These are phyloP conservation scores for Acholoe squamosa DNA, from an alignment of 2,888 invertebrate genomes.

Conservation along the genomic window DNA sequence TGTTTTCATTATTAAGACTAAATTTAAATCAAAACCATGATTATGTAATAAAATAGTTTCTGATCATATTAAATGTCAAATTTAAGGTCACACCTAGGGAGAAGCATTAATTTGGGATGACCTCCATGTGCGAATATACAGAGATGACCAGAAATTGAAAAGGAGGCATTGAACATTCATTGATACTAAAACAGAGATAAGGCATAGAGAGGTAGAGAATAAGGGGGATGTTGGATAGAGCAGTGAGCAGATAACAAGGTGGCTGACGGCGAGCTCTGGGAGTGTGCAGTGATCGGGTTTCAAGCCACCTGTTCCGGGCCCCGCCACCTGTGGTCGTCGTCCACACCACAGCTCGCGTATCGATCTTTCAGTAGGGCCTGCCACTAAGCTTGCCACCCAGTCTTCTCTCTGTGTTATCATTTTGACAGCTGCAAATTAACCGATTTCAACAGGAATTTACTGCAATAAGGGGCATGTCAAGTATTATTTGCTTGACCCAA, in stretches of 20 bases:
- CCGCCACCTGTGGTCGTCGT: constrained; percentile 45
- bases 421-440: too few species aligned
- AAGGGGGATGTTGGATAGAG: not conserved
- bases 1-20: too few species aligned
- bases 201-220: not conserved
- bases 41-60: too few species aligned
- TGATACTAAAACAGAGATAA: not conserved
- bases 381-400: not conserved
- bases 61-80: too few species aligned
- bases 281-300: constrained; percentile 47
- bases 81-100: too few species aligned
- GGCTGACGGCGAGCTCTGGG: not conserved
- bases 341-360: constrained; percentile 32
- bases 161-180: not conserved
- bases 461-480: too few species aligned
- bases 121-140: too few species aligned
- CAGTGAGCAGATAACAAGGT: not conserved
- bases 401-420: not conserved
- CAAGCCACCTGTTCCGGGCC: constrained; percentile 53
- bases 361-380: constrained; percentile 15
- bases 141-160: not conserved
- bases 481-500: too few species aligned
- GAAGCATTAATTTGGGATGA: too few species aligned
- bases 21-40: too few species aligned
- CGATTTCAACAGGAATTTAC: too few species aligned